A percentile compares a stretch with the other conserved stretches of the same genome.
phyloP scores from a whole-genome alignment of 2,113 vertebrate species.

The Romanogobio albipinnatus region DNA sequence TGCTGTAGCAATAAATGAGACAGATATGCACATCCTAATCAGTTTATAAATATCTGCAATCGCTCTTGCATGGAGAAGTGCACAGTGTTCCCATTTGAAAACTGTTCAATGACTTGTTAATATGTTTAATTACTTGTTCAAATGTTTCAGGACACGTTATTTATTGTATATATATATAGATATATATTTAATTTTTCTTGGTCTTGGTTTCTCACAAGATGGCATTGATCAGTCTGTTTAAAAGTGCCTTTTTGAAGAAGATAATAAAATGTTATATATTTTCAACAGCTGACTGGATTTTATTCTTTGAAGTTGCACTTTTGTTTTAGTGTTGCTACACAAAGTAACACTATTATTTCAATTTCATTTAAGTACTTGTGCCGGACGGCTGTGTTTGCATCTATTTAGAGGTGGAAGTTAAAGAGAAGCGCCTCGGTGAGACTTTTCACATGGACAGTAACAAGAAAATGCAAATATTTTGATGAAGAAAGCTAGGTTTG shows the following conservation, averaged over 20 bases:
- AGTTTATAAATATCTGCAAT: conserved; percentile 53
- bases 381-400: conserved; percentile 3
- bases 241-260: conserved; percentile 75
- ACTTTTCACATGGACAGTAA: conserved; percentile 29
- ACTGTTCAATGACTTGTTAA: conserved; percentile 54
- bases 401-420: conserved; percentile 29
- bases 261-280: conserved; percentile 74
- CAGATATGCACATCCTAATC: conserved; percentile 47
- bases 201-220: conserved; percentile 62
- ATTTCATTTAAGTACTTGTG: neutral
- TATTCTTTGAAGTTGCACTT: conserved; percentile 44
- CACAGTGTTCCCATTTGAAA: conserved; percentile 52
- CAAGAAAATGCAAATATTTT: conserved; percentile 62
- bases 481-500: conserved; percentile 60
- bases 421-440: conserved; percentile 20
- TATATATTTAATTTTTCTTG: conserved; percentile 79
- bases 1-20: conserved; percentile 43
- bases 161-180: conserved; percentile 75
- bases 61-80: conserved; percentile 54
- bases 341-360: conserved; percentile 23
- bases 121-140: conserved; percentile 63
- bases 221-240: conserved; percentile 63
- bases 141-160: conserved; percentile 69
- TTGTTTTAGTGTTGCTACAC: conserved; percentile 29
- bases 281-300: conserved; percentile 48